A percentile compares a stretch with the other conserved stretches of the same genome.
phyloP scores from a whole-genome alignment of 2,113 vertebrate species.

The Rhinogobius similis region DNA sequence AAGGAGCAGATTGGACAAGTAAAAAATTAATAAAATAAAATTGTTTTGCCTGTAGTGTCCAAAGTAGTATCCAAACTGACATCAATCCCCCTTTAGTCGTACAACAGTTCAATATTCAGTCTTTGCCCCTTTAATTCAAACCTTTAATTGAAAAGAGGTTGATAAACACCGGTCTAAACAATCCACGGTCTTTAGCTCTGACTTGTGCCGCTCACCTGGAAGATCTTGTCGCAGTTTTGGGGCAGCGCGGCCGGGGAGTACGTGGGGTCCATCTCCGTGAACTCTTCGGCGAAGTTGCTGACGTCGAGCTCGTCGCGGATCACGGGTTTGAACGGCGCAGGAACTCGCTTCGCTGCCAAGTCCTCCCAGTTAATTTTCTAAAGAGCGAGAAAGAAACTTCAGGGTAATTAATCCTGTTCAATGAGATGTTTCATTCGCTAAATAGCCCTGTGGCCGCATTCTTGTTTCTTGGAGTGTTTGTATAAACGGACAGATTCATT shows the following conservation, averaged over 20 bases:
- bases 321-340: constrained; percentile 93
- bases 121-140: too few relatives aligned
- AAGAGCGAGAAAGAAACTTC: background rate
- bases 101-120: too few relatives aligned
- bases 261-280: constrained; percentile 98
- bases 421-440: constrained; percentile 2
- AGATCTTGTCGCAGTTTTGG: constrained; percentile 93
- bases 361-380: constrained; percentile 97
- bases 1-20: too few relatives aligned
- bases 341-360: constrained; percentile 90
- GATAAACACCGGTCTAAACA: too few relatives aligned
- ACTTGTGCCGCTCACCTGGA: constrained; percentile 82
- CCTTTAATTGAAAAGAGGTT: too few relatives aligned
- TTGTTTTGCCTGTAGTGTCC: too few relatives aligned
- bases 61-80: too few relatives aligned
- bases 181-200: too few relatives aligned
- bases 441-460: background rate
- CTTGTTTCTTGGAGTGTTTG: background rate
- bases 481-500: background rate
- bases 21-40: too few relatives aligned
- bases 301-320: constrained; percentile 95
- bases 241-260: constrained; percentile 96
- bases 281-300: constrained; percentile 97
- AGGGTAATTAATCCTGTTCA: constrained; percentile 1
- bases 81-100: too few relatives aligned